phyloP scores from a whole-genome alignment of 2,113 vertebrate genomes.

The Rhizomys pruinosus region DNA sequence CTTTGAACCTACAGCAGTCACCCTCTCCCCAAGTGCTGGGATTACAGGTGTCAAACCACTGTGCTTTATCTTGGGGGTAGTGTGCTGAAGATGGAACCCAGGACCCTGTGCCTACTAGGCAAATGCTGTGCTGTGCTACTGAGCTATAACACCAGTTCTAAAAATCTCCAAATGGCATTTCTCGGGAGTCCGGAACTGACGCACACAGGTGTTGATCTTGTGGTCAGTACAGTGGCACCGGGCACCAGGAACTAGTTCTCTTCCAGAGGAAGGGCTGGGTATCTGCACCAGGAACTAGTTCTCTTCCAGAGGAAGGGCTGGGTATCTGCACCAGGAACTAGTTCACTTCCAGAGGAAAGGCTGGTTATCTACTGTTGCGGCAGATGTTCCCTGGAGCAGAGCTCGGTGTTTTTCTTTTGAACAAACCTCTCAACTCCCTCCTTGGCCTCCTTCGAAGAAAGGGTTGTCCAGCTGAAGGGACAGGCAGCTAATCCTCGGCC shows the following conservation, averaged over 20 bases:
- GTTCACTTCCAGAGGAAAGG: not conserved
- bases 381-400: not conserved
- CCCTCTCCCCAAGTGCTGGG: not conserved
- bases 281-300: accelerated
- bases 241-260: accelerated
- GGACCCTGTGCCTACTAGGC: not conserved
- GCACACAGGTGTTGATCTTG: not conserved
- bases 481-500: not conserved
- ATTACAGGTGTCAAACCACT: not conserved
- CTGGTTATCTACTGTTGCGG: not conserved
- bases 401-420: not conserved
- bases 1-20: not conserved
- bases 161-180: not conserved
- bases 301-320: not conserved
- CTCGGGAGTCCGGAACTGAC: not conserved
- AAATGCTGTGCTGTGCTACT: not conserved
- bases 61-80: not conserved
- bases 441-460: not conserved
- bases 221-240: accelerated
- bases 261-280: not conserved
- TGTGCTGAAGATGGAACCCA: not conserved
- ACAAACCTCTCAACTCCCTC: not conserved
- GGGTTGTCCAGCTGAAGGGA: not conserved
- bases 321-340: accelerated
- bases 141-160: no score